Conservation (phyloP, 2,888 invertebrate genomes). For the Griposia aprilina region DNA sequence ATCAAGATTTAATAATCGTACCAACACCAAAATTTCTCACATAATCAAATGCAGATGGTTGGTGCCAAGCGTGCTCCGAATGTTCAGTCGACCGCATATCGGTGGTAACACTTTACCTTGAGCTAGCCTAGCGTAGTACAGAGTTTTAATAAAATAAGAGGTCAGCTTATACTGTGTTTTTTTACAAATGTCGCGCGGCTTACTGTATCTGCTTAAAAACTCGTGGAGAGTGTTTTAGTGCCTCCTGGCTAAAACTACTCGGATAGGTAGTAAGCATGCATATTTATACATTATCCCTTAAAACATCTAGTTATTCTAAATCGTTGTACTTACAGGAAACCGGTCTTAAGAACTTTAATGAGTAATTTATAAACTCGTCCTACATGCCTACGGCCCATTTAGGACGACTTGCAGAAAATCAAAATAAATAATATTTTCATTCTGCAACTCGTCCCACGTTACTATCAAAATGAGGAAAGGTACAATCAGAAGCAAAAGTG, state of each 20-base stretch:
- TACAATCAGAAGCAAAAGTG: too few relatives aligned
- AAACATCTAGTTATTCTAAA: background rate
- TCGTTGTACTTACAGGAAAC: too few relatives aligned
- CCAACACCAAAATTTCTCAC: background rate
- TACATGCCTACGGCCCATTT: too few relatives aligned
- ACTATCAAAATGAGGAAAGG: too few relatives aligned
- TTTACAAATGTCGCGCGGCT: background rate
- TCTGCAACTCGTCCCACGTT: too few relatives aligned
- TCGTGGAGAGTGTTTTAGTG: background rate
- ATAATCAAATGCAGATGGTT: background rate
- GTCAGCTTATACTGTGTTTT: background rate
- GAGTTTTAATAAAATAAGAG: background rate
- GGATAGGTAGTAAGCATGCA: background rate
- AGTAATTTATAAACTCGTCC: too few relatives aligned
- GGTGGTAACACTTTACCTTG: background rate
- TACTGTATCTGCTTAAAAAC: background rate
- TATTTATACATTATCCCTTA: background rate
- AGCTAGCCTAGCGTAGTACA: background rate
- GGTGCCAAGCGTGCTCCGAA: background rate
- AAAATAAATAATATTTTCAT: too few relatives aligned
- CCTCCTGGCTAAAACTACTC: background rate
- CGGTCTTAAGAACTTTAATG: too few relatives aligned
- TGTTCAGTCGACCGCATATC: background rate
- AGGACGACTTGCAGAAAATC: too few relatives aligned
- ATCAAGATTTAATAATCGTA: background rate